Evolutionary conservation across 2,113 vertebrate genomes (phyloP), one percentile per base, ranked within the genome.

Genomic region (Rhadina sibilatrix): DNA sequence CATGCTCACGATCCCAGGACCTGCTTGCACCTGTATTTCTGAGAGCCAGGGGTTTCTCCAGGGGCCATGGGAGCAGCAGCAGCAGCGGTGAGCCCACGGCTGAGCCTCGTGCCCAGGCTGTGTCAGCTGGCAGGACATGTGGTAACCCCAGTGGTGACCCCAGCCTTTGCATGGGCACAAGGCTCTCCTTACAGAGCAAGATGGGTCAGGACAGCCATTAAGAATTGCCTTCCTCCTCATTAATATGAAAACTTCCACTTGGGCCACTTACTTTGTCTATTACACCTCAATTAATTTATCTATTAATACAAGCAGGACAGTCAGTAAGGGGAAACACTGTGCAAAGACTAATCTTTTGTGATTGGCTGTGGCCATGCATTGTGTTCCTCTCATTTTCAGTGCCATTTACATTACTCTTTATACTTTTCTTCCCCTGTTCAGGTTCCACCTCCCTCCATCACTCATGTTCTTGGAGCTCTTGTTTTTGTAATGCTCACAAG

Each of bases 11-110:
- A 27, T 33, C n/a, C 31, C 57, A 71, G 37, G 33, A 30, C 5
- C 28, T 72, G 15, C 40, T 80, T 72, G 12, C 9, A 5, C 38
- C 40, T 27, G 21, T 11, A 31, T 18, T 5, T 14, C 46, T 2
- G 6, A 46, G 68, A 53, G 35, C 17, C 15, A 64, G 19, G 6
- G 12, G 2, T 56, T 76, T 89, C 22, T 52, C 12, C 37, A 76
- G 35, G 17, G 23, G 20, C 23, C 0, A 0, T 19, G 33, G 31
- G 8, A 54, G 37, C 0, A 1, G 35, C 21, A 71, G n/a, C 9
- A 37, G 40, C 0, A 25, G 30, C 0, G 0, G 33, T 15, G 52
- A 37, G 27, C 28, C 5, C 14, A 1, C 0, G 1, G 13, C 61
- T 60, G 46, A 72, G 33, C n/a, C 15, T n/a, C 19, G 1, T 2